Evolutionary conservation across 2,888 invertebrate species (phyloP).

Genomic region (Erebia aethiops): DNA sequence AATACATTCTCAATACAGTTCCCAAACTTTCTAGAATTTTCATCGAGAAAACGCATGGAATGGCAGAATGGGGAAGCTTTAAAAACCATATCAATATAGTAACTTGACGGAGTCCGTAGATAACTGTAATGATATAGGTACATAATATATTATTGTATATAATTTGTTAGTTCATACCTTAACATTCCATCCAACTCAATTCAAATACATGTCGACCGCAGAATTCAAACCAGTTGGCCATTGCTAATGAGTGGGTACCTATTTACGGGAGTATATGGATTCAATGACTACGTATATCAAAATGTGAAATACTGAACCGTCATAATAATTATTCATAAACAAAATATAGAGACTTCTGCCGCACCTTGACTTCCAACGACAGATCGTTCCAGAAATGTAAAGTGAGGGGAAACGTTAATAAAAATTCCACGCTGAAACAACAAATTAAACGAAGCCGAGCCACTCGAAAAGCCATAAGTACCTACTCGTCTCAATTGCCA

Average conservation of each 20-base stretch:
- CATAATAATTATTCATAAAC: slow-evolving; percentile 11
- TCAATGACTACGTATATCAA: not conserved
- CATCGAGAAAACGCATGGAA: not conserved
- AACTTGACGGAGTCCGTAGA: not conserved
- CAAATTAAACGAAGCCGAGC: slow-evolving; percentile 83
- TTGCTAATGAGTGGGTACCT: not conserved
- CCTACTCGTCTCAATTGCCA: slow-evolving; percentile 81
- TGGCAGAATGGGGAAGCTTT: not conserved
- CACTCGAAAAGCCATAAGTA: slow-evolving; percentile 83
- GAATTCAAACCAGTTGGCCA: slow-evolving; percentile 31
- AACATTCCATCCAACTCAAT: slow-evolving; percentile 35
- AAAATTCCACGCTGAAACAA: slow-evolving; percentile 82
- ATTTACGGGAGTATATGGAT: not conserved
- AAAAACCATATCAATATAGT: no score
- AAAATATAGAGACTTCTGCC: slow-evolving; percentile 12
- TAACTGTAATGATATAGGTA: not conserved
- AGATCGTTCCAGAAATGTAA: slow-evolving; percentile 62
- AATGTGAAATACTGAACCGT: not conserved
- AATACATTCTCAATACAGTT: not conserved
- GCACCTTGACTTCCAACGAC: slow-evolving; percentile 29
- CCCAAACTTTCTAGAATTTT: not conserved
- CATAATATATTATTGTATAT: not conserved
- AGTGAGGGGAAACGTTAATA: slow-evolving; percentile 80
- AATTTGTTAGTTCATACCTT: slow-evolving; percentile 13
- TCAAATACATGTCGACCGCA: slow-evolving; percentile 36